Evolutionary conservation across 2,797 vertebrate genomes (phyloP), one percentile per base, ranked within the genome.

Genomic region (Cheirogaleus major): DNA sequence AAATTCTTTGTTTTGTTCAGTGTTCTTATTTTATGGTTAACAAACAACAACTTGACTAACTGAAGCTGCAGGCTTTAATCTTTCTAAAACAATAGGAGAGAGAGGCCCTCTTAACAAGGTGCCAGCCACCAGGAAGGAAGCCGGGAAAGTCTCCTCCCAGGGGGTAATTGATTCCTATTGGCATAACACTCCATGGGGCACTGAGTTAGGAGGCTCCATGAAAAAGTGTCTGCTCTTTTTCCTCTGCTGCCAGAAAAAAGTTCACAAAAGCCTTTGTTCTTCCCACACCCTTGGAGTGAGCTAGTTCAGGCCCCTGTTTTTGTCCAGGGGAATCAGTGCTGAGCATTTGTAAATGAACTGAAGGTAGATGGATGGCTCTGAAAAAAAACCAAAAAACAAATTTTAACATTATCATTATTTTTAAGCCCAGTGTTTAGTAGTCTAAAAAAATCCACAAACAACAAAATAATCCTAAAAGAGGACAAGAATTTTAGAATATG

Each of bases 51-150:
- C 35, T 4, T 5, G 1, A 57, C 15, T 25, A 79, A 83, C 7
- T 63, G n/a, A 67, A 65, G 11, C 57, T 76, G 25, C n/a, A 83
- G 59, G 9, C 84, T 95, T 95, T 93, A 72, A 70, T 90, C 84
- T 89, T 91, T 86, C 55, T 65, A 81, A 93, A 91, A 80, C 72
- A 86, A 91, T 13, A n/a, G 30, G 50, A 18, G 45, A 52, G 27
- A 10, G 50, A 83, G 73, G 23, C n/a, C 38, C 65, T 80, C 1
- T 2, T 41, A 85, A 65, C 48, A 72, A 93, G 81, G 61, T 82
- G 82, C 85, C 61, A 89, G 89, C 38, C 85, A 94, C 41, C 72
- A 72, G 94, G 52, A 86, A 95, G 80, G 83, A 97, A 96, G 27
- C 17, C 45, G 43, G 57, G 45, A 70, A 92, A 75, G 35, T 80